Base-by-base conservation (phyloP, 2,113 vertebrate species). In the Apodemus sylvaticus region DNA sequence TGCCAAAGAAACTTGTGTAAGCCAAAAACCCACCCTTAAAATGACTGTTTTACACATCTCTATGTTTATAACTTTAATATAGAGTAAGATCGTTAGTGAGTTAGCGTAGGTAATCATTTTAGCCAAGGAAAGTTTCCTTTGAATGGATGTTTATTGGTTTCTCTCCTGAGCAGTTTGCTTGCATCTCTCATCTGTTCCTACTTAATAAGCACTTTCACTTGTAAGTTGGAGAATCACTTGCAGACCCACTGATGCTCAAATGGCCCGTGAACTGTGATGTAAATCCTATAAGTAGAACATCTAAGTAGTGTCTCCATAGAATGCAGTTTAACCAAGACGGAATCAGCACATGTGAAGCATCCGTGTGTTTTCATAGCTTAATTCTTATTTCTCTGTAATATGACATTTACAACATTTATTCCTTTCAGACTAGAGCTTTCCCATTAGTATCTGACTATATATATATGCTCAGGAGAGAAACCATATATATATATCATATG, bases 361-460 rank as follows among this genome's bases (percentile, higher is more conserved):
- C 89, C 95, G 85, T 93, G 42, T 89, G 11, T 16, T 48, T 86
- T 78, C 45, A 26, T 53, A 60, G 17, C 48, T 95, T 94, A 96
- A 96, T 96, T 79, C 64, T 39, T 0, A 48, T 16, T 2, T 92
- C 94, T 97, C 90, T 94, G 48, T 91, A 96, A 82, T 97, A 98
- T 96, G 95, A 95, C 60, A 64, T 93, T 97, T 70, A 70, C 82
- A 98, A 90, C 95, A 97, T 97, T 96, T 97, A 96, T 97, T 94
- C 93, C 83, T 93, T 64, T 74, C 58, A 42, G 97, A 96, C 94
- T 97, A 96, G 71, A 97, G 97, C 97, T 97, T 98, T 97, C 96
- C 98, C 98, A 70, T 98, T 98, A 96, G 74, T 60, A 86, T 87
- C 94, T 98, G 98, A 98, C 97, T 45, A 76, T 26, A 74, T 42